Evolutionary conservation across 1,140 invertebrate genomes (phyloP).

Genomic region (Ephestia elutella): DNA sequence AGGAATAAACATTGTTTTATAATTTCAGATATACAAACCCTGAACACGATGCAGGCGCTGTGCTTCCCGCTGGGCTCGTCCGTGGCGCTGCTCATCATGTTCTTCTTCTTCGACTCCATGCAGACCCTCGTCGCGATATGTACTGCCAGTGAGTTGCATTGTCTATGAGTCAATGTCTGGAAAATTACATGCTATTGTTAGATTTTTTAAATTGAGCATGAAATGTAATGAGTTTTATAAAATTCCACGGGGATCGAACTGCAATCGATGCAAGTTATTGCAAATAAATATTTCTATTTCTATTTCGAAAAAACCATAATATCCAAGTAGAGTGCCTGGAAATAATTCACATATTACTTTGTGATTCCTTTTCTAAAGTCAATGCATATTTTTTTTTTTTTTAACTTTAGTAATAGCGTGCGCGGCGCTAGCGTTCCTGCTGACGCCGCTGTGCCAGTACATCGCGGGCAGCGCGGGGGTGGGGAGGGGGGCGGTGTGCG

Average conservation of each 20-base stretch:
- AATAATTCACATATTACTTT: too few relatives aligned
- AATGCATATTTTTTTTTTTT: not conserved
- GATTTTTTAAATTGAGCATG: too few relatives aligned
- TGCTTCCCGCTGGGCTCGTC: constrained; percentile 97
- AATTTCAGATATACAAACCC: constrained; percentile 87
- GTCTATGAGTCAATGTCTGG: too few relatives aligned
- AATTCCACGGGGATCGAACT: too few relatives aligned
- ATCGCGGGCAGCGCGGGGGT: constrained; percentile 89
- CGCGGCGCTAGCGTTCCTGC: constrained; percentile 94
- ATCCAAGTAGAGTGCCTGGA: too few relatives aligned
- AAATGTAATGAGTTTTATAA: too few relatives aligned
- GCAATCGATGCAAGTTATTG: too few relatives aligned
- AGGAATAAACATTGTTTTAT: too few relatives aligned
- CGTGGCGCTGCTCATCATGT: constrained; percentile 96
- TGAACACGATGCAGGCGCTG: constrained; percentile 97
- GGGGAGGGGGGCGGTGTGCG: constrained; percentile 87
- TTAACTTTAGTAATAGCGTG: constrained; percentile 90
- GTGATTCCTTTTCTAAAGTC: too few relatives aligned
- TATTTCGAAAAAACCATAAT: too few relatives aligned
- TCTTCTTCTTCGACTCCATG: constrained; percentile 99
- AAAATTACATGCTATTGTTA: too few relatives aligned
- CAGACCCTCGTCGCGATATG: constrained; percentile 98
- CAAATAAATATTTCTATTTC: too few relatives aligned
- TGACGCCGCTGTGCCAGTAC: constrained; percentile 98
- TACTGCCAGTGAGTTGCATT: constrained; percentile 93